phyloP scores from a whole-genome alignment of 2,113 vertebrate genomes.

The Megaceryle maxima region DNA sequence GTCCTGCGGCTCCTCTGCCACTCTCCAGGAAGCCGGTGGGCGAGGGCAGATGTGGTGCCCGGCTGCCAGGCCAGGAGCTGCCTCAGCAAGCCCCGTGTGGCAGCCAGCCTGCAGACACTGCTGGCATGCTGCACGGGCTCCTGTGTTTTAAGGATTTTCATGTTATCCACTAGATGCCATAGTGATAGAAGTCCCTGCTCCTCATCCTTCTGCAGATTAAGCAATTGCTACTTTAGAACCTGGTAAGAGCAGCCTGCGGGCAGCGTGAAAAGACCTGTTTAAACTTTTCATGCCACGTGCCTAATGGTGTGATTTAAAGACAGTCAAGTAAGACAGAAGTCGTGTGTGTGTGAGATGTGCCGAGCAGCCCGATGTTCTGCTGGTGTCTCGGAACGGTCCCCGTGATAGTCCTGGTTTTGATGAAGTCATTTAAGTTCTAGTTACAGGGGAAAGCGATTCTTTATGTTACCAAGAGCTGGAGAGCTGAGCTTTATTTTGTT shows the following conservation, averaged over 20 bases:
- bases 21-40: background rate
- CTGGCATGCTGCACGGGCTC: background rate
- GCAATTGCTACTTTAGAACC: background rate
- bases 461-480: background rate
- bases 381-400: accelerated
- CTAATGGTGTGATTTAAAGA: background rate
- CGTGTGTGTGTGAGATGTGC: background rate
- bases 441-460: background rate
- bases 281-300: background rate
- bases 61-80: background rate
- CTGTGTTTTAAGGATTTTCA: background rate
- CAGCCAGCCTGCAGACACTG: background rate
- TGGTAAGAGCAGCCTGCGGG: background rate
- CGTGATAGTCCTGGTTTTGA: background rate
- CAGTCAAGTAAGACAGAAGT: background rate
- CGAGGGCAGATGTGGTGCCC: background rate
- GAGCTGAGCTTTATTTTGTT: background rate
- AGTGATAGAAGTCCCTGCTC: background rate
- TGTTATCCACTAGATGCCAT: background rate
- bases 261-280: background rate
- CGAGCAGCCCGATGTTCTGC: accelerated
- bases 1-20: accelerated
- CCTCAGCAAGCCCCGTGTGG: background rate
- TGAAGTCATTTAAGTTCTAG: background rate
- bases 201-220: background rate